phyloP scores from a whole-genome alignment of 1,140 invertebrate species.

The Telenomus remus region DNA sequence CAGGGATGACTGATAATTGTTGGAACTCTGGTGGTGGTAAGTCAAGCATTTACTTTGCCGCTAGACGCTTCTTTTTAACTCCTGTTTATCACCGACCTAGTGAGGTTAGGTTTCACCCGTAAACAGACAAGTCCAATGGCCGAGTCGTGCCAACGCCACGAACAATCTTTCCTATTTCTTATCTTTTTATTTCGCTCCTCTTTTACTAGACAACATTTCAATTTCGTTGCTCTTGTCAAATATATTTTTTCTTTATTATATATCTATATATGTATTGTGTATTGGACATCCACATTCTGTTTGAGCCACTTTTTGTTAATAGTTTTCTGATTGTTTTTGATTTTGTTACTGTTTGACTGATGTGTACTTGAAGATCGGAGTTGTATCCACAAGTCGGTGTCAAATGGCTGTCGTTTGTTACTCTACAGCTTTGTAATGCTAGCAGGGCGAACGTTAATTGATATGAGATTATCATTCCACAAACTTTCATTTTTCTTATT shows the following conservation, averaged over 20 bases:
- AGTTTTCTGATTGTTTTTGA: neutral
- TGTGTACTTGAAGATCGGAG: neutral
- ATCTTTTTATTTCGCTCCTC: too few species aligned
- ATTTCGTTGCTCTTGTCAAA: too few species aligned
- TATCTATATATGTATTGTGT: too few species aligned
- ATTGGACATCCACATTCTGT: too few species aligned
- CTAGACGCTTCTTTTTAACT: neutral
- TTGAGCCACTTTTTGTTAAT: too few species aligned
- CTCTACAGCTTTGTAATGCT: constrained; percentile 17
- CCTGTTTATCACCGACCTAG: neutral
- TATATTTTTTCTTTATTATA: too few species aligned
- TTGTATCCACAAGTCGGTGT: constrained; percentile 5
- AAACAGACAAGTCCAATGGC: constrained; percentile 41
- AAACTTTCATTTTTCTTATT: neutral
- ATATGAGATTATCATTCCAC: neutral
- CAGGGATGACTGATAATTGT: constrained; percentile 80
- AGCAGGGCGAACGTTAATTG: too few species aligned
- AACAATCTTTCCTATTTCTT: too few species aligned
- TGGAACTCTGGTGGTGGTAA: constrained; percentile 80
- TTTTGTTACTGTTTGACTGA: neutral
- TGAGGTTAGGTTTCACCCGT: constrained; percentile 44
- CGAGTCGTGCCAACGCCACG: too few species aligned
- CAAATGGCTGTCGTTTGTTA: constrained; percentile 32
- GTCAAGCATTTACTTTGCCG: constrained; percentile 56
- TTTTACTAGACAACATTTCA: too few species aligned